Percentiles rank a stretch among this genome's conserved stretches.
Conservation (phyloP, 35 echinoderm and acorn worm genomes). For the Diadema setosum region DNA sequence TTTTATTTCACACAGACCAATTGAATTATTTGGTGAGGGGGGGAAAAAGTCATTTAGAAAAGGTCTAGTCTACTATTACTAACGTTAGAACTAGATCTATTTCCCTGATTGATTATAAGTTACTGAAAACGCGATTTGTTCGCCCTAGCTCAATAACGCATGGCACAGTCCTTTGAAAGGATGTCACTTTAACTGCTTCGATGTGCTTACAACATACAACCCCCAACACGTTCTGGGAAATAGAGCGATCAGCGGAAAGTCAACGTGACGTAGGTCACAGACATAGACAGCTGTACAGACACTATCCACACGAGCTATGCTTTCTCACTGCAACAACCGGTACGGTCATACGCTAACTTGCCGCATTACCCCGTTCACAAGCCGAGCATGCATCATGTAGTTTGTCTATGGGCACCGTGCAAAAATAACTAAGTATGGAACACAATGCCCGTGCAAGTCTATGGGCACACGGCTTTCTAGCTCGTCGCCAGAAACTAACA, state of each 20-base stretch:
- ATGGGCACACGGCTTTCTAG: background rate
- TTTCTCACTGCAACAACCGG: background rate
- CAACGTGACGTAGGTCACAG: background rate
- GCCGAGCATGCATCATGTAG: background rate
- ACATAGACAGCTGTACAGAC: background rate
- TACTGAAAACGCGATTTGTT: no score
- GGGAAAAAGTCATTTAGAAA: no score
- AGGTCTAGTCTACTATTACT: no score
- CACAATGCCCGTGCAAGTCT: background rate
- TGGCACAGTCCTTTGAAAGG: no score
- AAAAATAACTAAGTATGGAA: slow-evolving; percentile 1
- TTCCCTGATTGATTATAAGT: no score
- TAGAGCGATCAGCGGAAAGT: background rate
- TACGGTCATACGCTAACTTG: background rate
- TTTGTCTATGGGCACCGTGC: background rate
- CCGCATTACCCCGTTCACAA: background rate
- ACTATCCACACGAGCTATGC: background rate
- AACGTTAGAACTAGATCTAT: no score
- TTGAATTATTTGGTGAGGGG: no score
- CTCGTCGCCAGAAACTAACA: background rate
- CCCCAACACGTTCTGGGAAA: background rate
- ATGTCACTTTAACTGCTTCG: no score
- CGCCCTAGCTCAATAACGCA: no score
- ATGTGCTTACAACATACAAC: background rate
- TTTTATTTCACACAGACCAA: no score